Evolutionary conservation across 2,797 vertebrate genomes (phyloP).

Genomic region (Monodelphis domestica): DNA sequence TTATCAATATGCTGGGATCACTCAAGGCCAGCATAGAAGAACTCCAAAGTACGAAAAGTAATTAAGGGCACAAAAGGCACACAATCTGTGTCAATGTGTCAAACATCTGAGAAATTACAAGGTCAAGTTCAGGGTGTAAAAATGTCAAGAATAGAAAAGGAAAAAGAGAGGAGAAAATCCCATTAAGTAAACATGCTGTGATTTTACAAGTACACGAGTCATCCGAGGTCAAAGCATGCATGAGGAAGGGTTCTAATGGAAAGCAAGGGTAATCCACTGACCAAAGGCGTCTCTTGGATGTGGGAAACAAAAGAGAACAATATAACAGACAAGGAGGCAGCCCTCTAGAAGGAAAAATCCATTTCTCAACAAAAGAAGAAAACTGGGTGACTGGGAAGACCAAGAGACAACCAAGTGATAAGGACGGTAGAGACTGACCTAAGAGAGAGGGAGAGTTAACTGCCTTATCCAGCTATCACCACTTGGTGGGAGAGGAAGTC

Average conservation of each 20-base stretch:
- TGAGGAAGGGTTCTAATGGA: constrained; percentile 68
- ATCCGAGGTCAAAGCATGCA: constrained; percentile 52
- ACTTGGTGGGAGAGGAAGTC: not conserved
- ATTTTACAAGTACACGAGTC: constrained; percentile 30
- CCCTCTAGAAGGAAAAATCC: constrained; percentile 56
- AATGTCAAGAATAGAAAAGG: constrained; percentile 61
- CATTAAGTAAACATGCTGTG: constrained; percentile 23
- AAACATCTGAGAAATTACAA: constrained; percentile 47
- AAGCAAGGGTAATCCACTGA: constrained; percentile 20
- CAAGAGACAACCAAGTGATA: constrained; percentile 26
- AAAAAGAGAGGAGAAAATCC: constrained; percentile 46
- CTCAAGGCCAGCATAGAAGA: constrained; percentile 48
- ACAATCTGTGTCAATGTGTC: constrained; percentile 36
- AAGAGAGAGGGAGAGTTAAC: not conserved
- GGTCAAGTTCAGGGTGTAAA: constrained; percentile 58
- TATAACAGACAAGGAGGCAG: constrained; percentile 38
- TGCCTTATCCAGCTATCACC: not conserved
- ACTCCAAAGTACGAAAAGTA: constrained; percentile 37
- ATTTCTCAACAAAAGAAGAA: constrained; percentile 53
- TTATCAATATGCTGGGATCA: constrained; percentile 30
- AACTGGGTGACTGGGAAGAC: constrained; percentile 45
- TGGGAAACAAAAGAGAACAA: constrained; percentile 47
- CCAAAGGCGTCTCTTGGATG: constrained; percentile 13
- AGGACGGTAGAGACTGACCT: not conserved
- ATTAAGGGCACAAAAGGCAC: constrained; percentile 53